Evolutionary conservation across 2,888 invertebrate species (phyloP).

Genomic region (Pocota personata): DNA sequence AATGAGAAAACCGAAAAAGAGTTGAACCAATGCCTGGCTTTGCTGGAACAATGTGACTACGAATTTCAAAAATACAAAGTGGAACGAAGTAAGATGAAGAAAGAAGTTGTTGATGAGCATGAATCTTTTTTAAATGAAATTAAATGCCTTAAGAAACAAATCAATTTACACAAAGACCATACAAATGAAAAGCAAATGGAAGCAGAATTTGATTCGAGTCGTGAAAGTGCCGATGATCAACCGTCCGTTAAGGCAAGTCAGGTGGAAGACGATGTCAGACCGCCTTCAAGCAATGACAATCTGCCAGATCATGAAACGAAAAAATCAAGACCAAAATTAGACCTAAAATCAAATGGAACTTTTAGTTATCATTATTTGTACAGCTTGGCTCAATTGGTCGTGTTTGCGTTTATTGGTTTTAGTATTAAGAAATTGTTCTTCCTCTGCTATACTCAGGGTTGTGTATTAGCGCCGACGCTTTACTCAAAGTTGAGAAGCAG

Average conservation of each 20-base stretch:
- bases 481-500: slow-evolving; percentile 85
- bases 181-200: slow-evolving; percentile 76
- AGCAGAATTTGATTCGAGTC: background rate
- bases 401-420: slow-evolving; percentile 84
- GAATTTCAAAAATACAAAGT: slow-evolving; percentile 81
- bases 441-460: slow-evolving; percentile 81
- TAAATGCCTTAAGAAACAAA: slow-evolving; percentile 80
- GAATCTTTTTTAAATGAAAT: slow-evolving; percentile 81
- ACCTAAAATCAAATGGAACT: background rate
- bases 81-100: slow-evolving; percentile 78
- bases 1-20: slow-evolving; percentile 80
- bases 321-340: slow-evolving; percentile 24
- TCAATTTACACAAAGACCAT: slow-evolving; percentile 76
- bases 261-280: background rate
- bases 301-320: slow-evolving; percentile 23
- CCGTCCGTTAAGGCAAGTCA: background rate
- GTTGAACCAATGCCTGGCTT: slow-evolving; percentile 78
- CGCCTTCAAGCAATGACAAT: slow-evolving; percentile 4
- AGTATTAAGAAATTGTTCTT: slow-evolving; percentile 81
- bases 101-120: slow-evolving; percentile 77
- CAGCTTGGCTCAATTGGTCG: slow-evolving; percentile 88
- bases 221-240: background rate
- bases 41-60: slow-evolving; percentile 80
- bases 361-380: slow-evolving; percentile 84
- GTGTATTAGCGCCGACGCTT: slow-evolving; percentile 87